Evolutionary conservation across 2,797 vertebrate species (phyloP).

Genomic region (Sebastes reedi): DNA sequence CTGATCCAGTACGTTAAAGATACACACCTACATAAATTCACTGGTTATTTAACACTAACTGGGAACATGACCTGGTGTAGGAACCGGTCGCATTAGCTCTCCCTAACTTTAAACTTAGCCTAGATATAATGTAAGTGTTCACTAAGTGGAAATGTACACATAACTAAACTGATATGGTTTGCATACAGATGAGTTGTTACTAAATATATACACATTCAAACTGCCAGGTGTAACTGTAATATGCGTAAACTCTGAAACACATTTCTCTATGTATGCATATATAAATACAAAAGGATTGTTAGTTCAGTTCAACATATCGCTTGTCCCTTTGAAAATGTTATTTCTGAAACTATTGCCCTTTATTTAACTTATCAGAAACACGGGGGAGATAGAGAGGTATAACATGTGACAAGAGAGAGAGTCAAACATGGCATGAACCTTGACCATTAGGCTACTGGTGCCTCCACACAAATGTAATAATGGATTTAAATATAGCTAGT

Average conservation of each 20-base stretch:
- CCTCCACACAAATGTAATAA: not conserved
- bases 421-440: not conserved
- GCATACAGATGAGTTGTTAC: not conserved
- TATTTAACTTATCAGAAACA: not conserved
- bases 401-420: not conserved
- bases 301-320: not conserved
- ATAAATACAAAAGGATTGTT: not conserved
- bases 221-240: not conserved
- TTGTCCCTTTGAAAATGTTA: not conserved
- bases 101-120: not conserved
- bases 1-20: not conserved
- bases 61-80: not conserved
- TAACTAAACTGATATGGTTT: not conserved
- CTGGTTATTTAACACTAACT: not conserved
- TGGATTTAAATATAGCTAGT: not conserved
- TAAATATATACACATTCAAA: not conserved
- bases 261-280: not conserved
- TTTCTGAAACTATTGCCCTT: not conserved
- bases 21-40: not conserved
- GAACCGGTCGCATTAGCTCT: not conserved
- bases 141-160: not conserved
- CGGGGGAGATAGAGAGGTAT: not conserved
- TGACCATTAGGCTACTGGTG: accelerated
- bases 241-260: not conserved
- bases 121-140: not conserved